A percentile compares a stretch with the other conserved stretches of the same genome.
These are phyloP conservation scores for Tragulus kanchil DNA, from an alignment of 2,113 vertebrate species.

Conservation along the genomic window DNA sequence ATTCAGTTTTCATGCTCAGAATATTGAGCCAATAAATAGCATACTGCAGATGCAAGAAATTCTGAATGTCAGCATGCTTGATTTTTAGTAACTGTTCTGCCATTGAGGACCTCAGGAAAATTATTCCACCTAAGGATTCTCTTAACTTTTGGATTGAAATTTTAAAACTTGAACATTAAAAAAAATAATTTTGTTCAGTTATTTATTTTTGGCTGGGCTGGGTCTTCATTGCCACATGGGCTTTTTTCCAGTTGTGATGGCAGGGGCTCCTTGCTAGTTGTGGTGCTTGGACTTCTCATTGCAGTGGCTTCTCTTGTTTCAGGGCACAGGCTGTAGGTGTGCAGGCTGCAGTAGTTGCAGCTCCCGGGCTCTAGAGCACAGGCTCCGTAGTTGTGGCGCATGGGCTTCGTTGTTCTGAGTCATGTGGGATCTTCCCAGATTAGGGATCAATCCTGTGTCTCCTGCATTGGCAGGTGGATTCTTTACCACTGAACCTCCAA, in stretches of 20 bases:
- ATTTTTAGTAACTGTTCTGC: not conserved
- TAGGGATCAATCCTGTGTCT: not conserved
- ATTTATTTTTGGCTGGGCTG: not conserved
- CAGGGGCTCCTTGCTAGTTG: not conserved
- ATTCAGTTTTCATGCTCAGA: not conserved
- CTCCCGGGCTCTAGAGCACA: not conserved
- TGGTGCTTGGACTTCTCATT: not conserved
- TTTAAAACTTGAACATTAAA: not conserved
- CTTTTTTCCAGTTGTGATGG: not conserved
- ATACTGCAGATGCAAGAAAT: not conserved
- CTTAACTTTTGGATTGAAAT: conserved; percentile 13
- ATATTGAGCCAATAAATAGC: not conserved
- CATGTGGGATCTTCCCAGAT: not conserved
- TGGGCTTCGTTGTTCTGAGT: not conserved
- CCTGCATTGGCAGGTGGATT: not conserved
- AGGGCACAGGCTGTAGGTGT: not conserved
- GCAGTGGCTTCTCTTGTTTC: not conserved
- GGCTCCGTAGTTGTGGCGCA: not conserved
- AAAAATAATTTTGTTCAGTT: not conserved
- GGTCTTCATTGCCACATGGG: not conserved
- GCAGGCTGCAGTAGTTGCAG: not conserved
- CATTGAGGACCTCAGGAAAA: not conserved
- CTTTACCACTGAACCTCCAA: not conserved
- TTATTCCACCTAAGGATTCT: not conserved
- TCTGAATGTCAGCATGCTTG: not conserved